Evolutionary conservation across 2,113 vertebrate species (phyloP).

Genomic region (Ceratotherium simum): DNA sequence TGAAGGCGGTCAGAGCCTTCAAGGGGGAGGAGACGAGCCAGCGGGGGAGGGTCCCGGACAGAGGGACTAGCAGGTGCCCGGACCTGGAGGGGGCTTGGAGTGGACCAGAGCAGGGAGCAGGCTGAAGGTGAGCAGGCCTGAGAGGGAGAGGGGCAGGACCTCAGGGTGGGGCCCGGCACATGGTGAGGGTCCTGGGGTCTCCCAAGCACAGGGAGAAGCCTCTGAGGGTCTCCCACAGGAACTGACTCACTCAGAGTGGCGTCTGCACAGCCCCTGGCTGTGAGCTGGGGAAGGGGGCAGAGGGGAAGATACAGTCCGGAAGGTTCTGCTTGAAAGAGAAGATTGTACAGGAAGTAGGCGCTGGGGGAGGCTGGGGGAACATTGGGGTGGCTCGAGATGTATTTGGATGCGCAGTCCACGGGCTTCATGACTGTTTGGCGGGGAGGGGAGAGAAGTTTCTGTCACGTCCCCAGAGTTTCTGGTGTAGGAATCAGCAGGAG

Average conservation of each 20-base stretch:
- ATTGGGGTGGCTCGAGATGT: too few species aligned
- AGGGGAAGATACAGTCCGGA: background rate
- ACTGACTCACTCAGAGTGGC: background rate
- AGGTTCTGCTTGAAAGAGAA: background rate
- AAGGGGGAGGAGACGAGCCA: rapidly evolving
- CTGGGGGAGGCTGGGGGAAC: background rate
- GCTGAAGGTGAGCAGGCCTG: background rate
- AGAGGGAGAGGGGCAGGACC: background rate
- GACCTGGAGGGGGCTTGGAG: background rate
- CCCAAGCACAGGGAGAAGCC: background rate
- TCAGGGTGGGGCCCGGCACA: too few species aligned
- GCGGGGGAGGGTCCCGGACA: background rate
- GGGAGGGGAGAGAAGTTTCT: background rate
- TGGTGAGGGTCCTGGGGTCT: background rate
- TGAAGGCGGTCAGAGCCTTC: background rate
- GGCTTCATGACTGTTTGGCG: background rate
- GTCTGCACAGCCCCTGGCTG: background rate
- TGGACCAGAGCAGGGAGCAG: background rate
- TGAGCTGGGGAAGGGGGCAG: background rate
- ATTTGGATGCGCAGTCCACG: rapidly evolving
- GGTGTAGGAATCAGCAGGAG: background rate
- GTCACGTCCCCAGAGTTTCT: background rate
- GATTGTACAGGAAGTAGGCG: background rate
- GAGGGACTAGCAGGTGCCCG: background rate
- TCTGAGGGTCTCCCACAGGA: background rate